Evolutionary conservation across 2,113 vertebrate genomes (phyloP).

Genomic region (Hypomesus transpacificus): DNA sequence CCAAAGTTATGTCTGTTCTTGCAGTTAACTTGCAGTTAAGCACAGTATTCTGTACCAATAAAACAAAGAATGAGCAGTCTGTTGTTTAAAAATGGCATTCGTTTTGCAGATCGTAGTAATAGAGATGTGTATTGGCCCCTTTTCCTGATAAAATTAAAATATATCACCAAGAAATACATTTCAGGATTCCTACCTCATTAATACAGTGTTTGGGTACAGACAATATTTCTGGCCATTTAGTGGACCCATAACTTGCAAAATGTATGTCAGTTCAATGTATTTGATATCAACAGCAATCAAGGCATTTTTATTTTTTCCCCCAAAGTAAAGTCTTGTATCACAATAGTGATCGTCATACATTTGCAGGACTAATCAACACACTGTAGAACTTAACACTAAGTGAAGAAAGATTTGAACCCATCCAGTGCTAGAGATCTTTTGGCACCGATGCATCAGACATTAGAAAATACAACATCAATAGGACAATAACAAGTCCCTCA

Average conservation of each 20-base stretch:
- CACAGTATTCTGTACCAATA: slow-evolving; percentile 59
- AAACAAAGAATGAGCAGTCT: slow-evolving; percentile 46
- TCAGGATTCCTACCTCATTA: too few relatives aligned
- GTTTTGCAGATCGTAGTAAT: background rate
- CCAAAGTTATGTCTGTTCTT: slow-evolving; percentile 54
- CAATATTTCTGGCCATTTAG: too few relatives aligned
- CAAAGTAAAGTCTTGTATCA: background rate
- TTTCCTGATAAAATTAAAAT: too few relatives aligned
- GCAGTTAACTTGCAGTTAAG: slow-evolving; percentile 41
- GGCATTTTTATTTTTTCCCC: background rate
- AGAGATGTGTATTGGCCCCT: too few relatives aligned
- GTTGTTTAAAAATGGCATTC: slow-evolving; percentile 2
- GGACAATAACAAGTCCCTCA: background rate
- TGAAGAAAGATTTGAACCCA: background rate
- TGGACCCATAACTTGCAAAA: too few relatives aligned
- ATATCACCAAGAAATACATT: too few relatives aligned
- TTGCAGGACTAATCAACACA: background rate
- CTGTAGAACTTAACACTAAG: background rate
- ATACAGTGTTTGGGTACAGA: too few relatives aligned
- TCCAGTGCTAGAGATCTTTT: background rate
- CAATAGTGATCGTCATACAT: background rate
- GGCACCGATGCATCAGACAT: background rate
- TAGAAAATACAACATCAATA: background rate
- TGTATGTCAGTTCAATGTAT: background rate
- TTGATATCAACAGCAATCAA: background rate